A percentile compares a stretch with the other conserved stretches of the same genome.
Evolutionary conservation across 1,140 invertebrate genomes (phyloP).

Genomic region (Drosophila orena): DNA sequence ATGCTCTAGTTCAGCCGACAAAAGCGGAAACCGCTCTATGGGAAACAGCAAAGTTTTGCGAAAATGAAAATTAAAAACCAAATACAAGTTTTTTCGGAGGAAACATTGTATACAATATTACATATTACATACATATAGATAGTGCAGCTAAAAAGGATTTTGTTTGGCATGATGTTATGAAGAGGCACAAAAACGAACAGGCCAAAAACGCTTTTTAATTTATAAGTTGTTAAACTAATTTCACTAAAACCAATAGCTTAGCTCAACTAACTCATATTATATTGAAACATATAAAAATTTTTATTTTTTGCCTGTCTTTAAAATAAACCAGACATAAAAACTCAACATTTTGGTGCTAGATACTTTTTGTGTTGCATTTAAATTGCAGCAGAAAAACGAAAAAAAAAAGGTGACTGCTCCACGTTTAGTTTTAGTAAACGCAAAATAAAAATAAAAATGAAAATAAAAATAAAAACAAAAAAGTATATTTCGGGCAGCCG

Average conservation of each 20-base stretch:
- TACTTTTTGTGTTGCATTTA: not conserved
- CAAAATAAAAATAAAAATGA: conserved; percentile 4
- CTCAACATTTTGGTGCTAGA: no score
- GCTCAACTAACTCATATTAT: not conserved
- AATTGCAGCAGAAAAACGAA: not conserved
- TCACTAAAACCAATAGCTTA: not conserved
- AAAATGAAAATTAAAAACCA: conserved; percentile 22
- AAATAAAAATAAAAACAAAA: conserved; percentile 5
- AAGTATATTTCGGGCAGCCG: not conserved
- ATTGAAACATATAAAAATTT: not conserved
- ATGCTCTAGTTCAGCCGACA: conserved; percentile 37
- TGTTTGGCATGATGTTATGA: not conserved
- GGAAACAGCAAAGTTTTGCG: conserved; percentile 10
- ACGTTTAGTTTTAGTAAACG: conserved; percentile 12
- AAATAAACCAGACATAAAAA: not conserved
- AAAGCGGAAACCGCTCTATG: conserved; percentile 7
- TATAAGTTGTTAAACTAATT: not conserved
- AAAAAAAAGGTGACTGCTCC: not conserved
- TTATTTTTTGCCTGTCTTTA: not conserved
- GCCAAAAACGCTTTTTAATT: no score
- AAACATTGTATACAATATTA: not conserved
- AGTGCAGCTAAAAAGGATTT: not conserved
- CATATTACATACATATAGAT: not conserved
- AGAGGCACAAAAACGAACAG: no score
- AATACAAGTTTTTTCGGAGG: not conserved